Evolutionary conservation across 2,888 invertebrate genomes (phyloP).

Genomic region (Macrosiphum euphorbiae): DNA sequence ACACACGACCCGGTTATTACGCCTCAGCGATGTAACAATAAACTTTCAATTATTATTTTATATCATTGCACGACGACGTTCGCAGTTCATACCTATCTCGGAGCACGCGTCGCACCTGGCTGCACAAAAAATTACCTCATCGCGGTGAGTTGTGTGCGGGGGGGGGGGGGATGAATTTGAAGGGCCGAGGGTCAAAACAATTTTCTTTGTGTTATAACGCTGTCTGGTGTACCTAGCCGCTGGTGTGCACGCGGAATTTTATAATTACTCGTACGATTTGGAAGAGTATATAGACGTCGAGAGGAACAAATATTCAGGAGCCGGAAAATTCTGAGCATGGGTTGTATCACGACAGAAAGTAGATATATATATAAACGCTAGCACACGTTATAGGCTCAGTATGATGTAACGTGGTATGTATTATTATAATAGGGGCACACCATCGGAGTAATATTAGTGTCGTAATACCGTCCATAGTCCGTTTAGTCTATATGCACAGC

Average conservation of each 20-base stretch:
- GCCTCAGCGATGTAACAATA: background rate
- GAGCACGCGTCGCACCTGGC: background rate
- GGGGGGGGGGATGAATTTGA: background rate
- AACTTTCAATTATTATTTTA: slow-evolving; percentile 17
- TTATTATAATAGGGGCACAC: background rate
- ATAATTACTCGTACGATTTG: too few relatives aligned
- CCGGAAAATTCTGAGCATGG: background rate
- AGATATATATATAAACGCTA: background rate
- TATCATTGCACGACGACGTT: background rate
- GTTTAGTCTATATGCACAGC: background rate
- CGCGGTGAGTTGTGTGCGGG: background rate
- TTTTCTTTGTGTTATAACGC: background rate
- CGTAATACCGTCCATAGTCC: background rate
- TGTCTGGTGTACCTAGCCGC: too few relatives aligned
- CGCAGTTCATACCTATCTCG: background rate
- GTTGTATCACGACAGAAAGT: background rate
- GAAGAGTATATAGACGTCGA: too few relatives aligned
- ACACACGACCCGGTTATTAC: background rate
- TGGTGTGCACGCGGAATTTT: too few relatives aligned
- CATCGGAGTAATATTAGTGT: background rate
- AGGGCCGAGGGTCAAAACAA: background rate
- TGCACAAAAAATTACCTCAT: background rate
- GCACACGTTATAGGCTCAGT: background rate
- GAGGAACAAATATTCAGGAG: background rate
- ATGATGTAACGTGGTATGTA: background rate